Evolutionary conservation across 2,888 invertebrate species (phyloP).

Genomic region (Eupithecia insigniata): DNA sequence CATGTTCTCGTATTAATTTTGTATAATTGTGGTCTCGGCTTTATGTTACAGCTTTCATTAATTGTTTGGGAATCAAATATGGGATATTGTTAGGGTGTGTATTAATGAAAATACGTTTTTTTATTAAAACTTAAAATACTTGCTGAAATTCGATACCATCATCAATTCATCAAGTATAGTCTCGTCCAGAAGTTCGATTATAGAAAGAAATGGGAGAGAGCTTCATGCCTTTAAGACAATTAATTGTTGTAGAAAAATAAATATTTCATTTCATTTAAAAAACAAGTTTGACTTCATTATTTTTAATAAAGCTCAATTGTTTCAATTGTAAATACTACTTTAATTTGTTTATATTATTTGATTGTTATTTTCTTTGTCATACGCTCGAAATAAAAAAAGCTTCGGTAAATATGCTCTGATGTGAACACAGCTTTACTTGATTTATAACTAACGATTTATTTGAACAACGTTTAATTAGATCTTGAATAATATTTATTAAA

Average conservation of each 20-base stretch:
- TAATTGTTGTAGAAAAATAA: no score
- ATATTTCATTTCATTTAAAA: no score
- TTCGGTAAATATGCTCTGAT: not conserved
- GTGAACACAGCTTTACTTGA: slow-evolving; percentile 29
- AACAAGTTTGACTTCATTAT: no score
- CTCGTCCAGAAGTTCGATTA: no score
- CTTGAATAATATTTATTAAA: slow-evolving; percentile 39
- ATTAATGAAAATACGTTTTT: not conserved
- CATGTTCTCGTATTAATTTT: slow-evolving; percentile 66
- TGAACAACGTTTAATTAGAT: slow-evolving; percentile 38
- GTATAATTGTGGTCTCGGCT: slow-evolving; percentile 65
- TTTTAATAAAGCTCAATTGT: no score
- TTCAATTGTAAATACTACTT: no score
- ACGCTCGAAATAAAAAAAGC: no score
- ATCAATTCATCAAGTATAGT: no score
- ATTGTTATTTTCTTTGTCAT: no score
- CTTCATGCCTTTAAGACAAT: no score
- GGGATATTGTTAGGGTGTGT: slow-evolving; percentile 31
- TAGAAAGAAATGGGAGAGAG: no score
- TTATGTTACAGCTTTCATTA: slow-evolving; percentile 62
- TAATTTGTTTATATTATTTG: no score
- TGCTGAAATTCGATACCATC: not conserved
- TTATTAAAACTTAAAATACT: not conserved
- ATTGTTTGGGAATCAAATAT: slow-evolving; percentile 57
- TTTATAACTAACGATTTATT: slow-evolving; percentile 44